phyloP scores from a whole-genome alignment of 2,888 invertebrate species.

The Oscheius myriophilus region DNA sequence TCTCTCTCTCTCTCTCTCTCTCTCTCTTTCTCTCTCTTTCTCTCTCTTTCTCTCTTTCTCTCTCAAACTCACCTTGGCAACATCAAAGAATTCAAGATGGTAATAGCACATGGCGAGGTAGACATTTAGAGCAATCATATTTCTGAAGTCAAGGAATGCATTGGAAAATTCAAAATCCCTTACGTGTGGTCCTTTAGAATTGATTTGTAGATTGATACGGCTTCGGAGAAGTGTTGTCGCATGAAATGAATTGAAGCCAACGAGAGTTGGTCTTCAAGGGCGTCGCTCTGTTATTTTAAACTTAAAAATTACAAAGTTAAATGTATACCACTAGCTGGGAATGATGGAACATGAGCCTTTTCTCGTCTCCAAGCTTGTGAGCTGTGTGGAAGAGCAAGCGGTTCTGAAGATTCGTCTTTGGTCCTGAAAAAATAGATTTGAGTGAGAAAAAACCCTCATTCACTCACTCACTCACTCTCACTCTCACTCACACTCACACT shows the following conservation, averaged over 20 bases:
- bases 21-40: conserved; percentile 74
- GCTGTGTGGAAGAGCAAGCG: conserved; percentile 90
- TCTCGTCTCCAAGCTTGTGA: conserved; percentile 90
- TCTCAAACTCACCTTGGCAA: conserved; percentile 79
- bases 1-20: background rate
- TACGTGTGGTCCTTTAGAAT: conserved; percentile 90
- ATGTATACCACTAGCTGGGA: conserved; percentile 79
- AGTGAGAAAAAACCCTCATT: too few relatives aligned
- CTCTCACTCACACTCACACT: background rate
- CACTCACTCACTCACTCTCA: too few relatives aligned
- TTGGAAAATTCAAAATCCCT: too few relatives aligned
- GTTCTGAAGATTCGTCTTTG: conserved; percentile 79
- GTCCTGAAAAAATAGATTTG: conserved; percentile 25
- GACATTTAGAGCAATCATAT: conserved; percentile 91
- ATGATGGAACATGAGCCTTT: conserved; percentile 84
- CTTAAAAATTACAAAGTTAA: background rate
- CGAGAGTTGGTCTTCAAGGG: conserved; percentile 92
- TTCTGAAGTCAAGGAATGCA: conserved; percentile 78
- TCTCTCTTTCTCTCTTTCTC: too few relatives aligned
- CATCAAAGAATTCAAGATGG: conserved; percentile 96
- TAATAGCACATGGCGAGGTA: conserved; percentile 97
- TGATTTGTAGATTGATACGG: conserved; percentile 96
- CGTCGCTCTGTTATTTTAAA: conserved; percentile 74
- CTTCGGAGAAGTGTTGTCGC: conserved; percentile 95
- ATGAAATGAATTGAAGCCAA: conserved; percentile 95